phyloP scores from a whole-genome alignment of 1,140 invertebrate genomes.

The Zaprionus taronus region DNA sequence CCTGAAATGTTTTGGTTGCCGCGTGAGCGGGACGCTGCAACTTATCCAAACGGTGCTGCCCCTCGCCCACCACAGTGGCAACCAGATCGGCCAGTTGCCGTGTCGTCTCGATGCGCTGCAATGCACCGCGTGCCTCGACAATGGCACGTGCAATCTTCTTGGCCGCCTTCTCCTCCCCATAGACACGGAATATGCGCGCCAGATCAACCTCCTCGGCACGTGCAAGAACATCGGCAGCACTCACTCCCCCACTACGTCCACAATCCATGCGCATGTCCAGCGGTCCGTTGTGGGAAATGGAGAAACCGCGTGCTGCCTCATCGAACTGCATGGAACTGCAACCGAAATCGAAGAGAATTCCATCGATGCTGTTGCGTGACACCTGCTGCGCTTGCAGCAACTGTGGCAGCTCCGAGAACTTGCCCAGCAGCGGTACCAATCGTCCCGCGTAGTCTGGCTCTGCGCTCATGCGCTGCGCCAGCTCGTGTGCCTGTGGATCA shows the following conservation, averaged over 20 bases:
- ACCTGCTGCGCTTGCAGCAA: conserved; percentile 88
- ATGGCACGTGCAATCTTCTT: conserved; percentile 95
- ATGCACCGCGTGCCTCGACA: conserved; percentile 93
- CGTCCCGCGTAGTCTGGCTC: conserved; percentile 87
- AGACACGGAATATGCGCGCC: conserved; percentile 92
- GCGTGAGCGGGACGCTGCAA: conserved; percentile 90
- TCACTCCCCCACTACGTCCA: conserved; percentile 88
- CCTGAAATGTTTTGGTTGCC: conserved; percentile 97
- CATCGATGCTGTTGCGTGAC: conserved; percentile 90
- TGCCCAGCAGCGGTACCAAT: conserved; percentile 92
- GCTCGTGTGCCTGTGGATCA: conserved; percentile 91
- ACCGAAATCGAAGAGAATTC: conserved; percentile 97
- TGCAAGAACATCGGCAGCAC: conserved; percentile 94
- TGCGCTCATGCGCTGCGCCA: conserved; percentile 87
- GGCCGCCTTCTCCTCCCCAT: conserved; percentile 95
- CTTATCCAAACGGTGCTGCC: conserved; percentile 88
- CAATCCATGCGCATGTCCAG: conserved; percentile 99
- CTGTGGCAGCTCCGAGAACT: conserved; percentile 93
- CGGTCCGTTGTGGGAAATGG: conserved; percentile 92
- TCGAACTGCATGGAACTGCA: conserved; percentile 98
- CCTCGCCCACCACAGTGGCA: conserved; percentile 85
- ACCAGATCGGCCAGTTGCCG: conserved; percentile 93
- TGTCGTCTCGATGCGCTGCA: conserved; percentile 92
- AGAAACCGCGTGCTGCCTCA: conserved; percentile 92
- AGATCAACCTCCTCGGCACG: conserved; percentile 91